Percentiles rank a stretch among this genome's conserved stretches.
phyloP scores from a whole-genome alignment of 2,888 invertebrate species.

The Platerodrilus igneus region DNA sequence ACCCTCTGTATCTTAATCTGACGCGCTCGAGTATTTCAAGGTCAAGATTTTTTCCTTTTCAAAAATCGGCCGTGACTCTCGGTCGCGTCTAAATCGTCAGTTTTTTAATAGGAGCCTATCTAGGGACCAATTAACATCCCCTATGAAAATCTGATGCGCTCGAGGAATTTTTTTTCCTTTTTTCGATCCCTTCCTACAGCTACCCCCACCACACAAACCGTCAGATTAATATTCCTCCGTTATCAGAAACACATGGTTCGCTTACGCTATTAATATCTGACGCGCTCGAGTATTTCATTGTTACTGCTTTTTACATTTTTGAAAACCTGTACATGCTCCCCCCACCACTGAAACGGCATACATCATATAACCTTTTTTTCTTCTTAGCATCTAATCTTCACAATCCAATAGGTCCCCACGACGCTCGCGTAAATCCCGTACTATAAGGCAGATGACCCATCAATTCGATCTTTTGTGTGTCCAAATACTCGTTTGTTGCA shows the following conservation, averaged over 20 bases:
- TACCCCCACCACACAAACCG: slow-evolving; percentile 22
- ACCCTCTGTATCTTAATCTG: slow-evolving; percentile 24
- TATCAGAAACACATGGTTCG: slow-evolving; percentile 21
- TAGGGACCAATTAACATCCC: slow-evolving; percentile 21
- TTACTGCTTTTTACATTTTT: slow-evolving; percentile 19
- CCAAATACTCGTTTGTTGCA: no score
- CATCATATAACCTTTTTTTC: slow-evolving; percentile 16
- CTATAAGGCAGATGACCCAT: no score
- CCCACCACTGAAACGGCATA: slow-evolving; percentile 18
- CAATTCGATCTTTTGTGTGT: no score
- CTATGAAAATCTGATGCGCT: slow-evolving; percentile 23
- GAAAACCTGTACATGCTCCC: slow-evolving; percentile 16
- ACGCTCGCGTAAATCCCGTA: no score
- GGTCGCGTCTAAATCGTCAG: slow-evolving; percentile 25
- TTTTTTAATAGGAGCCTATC: slow-evolving; percentile 18
- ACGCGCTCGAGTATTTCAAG: slow-evolving; percentile 26
- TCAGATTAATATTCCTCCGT: slow-evolving; percentile 23
- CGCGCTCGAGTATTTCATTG: slow-evolving; percentile 18
- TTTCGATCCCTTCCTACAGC: slow-evolving; percentile 15
- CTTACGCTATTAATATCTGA: slow-evolving; percentile 19
- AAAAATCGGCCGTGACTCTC: no score
- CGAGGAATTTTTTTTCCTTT: slow-evolving; percentile 23
- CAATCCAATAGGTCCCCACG: no score
- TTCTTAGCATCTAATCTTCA: slow-evolving; percentile 18
- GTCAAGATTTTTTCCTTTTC: slow-evolving; percentile 21